Evolutionary conservation across 2,113 vertebrate genomes (phyloP).

Genomic region (Anolis carolinensis): DNA sequence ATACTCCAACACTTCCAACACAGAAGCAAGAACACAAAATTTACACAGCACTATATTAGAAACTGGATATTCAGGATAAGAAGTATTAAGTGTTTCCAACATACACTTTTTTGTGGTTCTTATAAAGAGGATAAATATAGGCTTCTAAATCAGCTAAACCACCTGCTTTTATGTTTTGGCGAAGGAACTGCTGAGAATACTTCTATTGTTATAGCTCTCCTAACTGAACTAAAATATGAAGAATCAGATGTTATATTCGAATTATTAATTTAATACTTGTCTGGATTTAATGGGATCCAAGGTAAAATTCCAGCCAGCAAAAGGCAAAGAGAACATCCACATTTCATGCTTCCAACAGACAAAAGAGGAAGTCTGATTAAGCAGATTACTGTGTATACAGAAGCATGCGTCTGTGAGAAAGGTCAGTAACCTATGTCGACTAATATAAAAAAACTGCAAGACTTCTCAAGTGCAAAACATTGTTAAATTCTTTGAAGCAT

Average conservation of each 20-base stretch:
- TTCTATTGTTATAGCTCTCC: neutral
- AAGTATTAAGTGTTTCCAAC: neutral
- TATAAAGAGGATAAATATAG: neutral
- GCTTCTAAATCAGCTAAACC: neutral
- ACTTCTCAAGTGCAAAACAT: constrained; percentile 66
- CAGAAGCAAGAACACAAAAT: neutral
- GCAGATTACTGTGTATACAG: neutral
- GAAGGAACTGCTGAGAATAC: neutral
- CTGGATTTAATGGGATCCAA: neutral
- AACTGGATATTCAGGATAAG: neutral
- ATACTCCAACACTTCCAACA: neutral
- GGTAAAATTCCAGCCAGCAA: neutral
- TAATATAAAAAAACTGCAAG: constrained; percentile 65
- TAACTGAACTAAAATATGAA: neutral
- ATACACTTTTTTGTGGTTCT: neutral
- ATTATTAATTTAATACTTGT: neutral
- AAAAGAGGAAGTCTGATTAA: neutral
- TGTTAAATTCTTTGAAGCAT: constrained; percentile 70
- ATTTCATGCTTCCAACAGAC: neutral
- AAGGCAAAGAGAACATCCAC: neutral
- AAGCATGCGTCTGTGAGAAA: constrained; percentile 10
- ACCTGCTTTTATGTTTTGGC: neutral
- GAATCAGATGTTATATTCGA: neutral
- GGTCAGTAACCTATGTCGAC: constrained; percentile 33
- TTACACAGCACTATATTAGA: neutral